These are phyloP conservation scores for Holacanthus passer DNA, from an alignment of 2,113 vertebrate species.

Conservation along the genomic window DNA sequence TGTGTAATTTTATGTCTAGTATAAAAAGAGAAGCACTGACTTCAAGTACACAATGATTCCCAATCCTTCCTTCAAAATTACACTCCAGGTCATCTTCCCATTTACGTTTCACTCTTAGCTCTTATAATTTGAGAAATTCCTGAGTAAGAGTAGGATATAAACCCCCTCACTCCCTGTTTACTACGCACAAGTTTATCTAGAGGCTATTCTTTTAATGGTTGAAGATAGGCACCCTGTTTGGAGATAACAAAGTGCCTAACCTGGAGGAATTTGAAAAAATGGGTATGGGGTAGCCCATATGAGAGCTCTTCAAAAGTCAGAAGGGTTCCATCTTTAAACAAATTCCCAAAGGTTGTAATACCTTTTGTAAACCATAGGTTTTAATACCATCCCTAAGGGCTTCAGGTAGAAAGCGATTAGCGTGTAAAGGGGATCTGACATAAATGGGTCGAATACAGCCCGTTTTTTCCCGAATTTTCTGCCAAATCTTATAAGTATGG, in stretches of 20 bases:
- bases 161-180: neutral
- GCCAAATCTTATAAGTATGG: neutral
- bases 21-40: neutral
- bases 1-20: neutral
- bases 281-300: neutral
- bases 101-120: neutral
- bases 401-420: neutral
- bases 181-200: neutral
- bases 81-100: neutral
- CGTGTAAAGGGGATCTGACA: neutral
- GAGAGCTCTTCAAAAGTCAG: neutral
- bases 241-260: neutral
- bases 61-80: neutral
- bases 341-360: too few species aligned
- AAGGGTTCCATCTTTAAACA: neutral
- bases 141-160: too few species aligned
- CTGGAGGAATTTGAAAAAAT: slow-evolving; percentile 7
- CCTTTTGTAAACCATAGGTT: too few species aligned
- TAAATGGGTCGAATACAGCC: neutral
- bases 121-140: neutral
- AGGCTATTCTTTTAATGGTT: neutral
- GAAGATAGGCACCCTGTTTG: neutral
- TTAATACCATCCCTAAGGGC: too few species aligned
- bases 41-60: neutral
- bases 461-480: neutral